These are phyloP conservation scores for Cyclargus thomasi DNA, from an alignment of 1,140 invertebrate genomes.

Conservation along the genomic window DNA sequence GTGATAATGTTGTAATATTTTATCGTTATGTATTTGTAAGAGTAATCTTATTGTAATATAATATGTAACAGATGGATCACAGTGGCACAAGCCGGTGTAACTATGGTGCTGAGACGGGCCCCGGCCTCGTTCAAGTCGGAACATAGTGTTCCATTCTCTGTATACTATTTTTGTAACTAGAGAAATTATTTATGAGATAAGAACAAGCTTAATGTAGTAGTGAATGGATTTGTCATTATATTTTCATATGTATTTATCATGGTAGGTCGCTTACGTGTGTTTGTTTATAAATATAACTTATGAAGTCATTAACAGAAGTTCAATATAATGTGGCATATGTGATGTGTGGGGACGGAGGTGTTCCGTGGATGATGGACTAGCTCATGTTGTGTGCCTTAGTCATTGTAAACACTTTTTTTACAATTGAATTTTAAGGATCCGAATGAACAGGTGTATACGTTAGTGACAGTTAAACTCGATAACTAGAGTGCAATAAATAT, in stretches of 20 bases:
- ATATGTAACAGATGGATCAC: conserved; percentile 65
- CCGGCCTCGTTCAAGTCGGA: conserved; percentile 25
- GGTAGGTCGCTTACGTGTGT: conserved; percentile 67
- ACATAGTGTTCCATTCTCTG: conserved; percentile 50
- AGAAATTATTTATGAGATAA: conserved; percentile 75
- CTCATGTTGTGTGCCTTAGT: conserved; percentile 59
- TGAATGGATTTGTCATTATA: conserved; percentile 65
- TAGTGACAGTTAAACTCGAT: conserved; percentile 18
- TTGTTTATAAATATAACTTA: conserved; percentile 65
- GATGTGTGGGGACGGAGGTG: conserved; percentile 33
- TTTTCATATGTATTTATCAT: conserved; percentile 74
- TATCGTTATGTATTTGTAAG: conserved; percentile 75
- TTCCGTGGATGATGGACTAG: conserved; percentile 46
- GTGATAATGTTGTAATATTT: conserved; percentile 75
- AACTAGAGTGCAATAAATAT: conserved; percentile 65
- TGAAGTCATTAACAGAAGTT: conserved; percentile 45
- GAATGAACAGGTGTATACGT: conserved; percentile 22
- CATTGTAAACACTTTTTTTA: conserved; percentile 40
- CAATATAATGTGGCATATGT: conserved; percentile 32
- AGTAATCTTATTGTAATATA: conserved; percentile 68
- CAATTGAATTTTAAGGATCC: conserved; percentile 32
- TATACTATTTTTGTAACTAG: conserved; percentile 74
- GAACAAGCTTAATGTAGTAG: conserved; percentile 64
- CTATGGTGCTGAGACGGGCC: conserved; percentile 50
- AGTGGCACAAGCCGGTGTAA: conserved; percentile 46